Percentiles rank a stretch among this genome's conserved stretches.
These are phyloP conservation scores for Eutrigla gurnardus DNA, from an alignment of 2,797 vertebrate species.

Conservation along the genomic window DNA sequence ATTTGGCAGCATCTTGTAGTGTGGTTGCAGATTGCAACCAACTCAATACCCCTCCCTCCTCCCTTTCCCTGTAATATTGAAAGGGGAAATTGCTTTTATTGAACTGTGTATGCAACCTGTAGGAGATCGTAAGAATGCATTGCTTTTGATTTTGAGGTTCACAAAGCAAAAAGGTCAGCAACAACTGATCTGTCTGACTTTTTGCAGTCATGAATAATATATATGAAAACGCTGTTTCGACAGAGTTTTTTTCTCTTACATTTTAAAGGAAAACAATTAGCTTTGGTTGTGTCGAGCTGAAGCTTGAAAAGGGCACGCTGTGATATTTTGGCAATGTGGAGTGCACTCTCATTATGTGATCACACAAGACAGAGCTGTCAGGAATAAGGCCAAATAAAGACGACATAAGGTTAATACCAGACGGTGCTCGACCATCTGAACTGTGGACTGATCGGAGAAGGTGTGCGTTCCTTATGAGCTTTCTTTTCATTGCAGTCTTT, in stretches of 20 bases:
- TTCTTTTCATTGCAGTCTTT: slow-evolving; percentile 37
- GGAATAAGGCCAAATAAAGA: slow-evolving; percentile 30
- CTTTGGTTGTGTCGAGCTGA: slow-evolving; percentile 32
- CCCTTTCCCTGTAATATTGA: neutral
- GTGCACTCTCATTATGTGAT: slow-evolving; percentile 46
- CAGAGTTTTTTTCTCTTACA: slow-evolving; percentile 11
- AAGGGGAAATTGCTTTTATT: neutral
- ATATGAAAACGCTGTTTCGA: neutral
- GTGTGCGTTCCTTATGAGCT: slow-evolving; percentile 15
- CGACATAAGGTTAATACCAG: slow-evolving; percentile 48
- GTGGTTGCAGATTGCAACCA: slow-evolving; percentile 1
- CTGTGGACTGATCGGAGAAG: slow-evolving; percentile 34
- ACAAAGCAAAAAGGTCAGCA: neutral
- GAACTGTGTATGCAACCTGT: neutral
- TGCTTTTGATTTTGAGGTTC: slow-evolving; percentile 20
- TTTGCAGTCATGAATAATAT: neutral
- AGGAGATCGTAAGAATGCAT: neutral
- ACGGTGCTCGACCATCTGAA: slow-evolving; percentile 20
- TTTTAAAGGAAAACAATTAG: slow-evolving; percentile 37
- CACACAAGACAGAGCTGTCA: slow-evolving; percentile 53
- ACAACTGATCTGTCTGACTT: neutral
- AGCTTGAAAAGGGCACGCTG: slow-evolving; percentile 57
- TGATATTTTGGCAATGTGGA: slow-evolving; percentile 55
- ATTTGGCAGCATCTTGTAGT: neutral
- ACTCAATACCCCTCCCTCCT: neutral